These are phyloP conservation scores for Agrenia bidenticulata DNA, from an alignment of 2,888 invertebrate species.

Conservation along the genomic window DNA sequence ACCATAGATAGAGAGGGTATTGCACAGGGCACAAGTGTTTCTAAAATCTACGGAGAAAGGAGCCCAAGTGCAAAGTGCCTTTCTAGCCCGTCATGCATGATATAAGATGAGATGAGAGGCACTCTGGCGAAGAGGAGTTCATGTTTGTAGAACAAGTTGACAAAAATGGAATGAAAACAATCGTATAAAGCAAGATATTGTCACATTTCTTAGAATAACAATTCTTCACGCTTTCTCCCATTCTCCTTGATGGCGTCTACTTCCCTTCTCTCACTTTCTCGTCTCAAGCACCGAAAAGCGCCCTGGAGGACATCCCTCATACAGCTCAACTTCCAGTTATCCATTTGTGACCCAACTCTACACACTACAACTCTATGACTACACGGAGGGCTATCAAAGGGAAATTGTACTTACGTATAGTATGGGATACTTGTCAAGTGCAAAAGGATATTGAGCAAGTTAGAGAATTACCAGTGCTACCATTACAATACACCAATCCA, in stretches of 20 bases:
- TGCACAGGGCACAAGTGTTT: too few species aligned
- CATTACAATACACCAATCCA: too few species aligned
- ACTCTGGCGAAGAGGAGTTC: too few species aligned
- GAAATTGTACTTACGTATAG: too few species aligned
- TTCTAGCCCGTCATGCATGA: too few species aligned
- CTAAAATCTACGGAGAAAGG: too few species aligned
- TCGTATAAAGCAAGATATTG: slow-evolving; percentile 38
- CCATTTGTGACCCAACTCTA: neutral
- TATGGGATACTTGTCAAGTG: slow-evolving; percentile 3
- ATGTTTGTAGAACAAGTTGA: slow-evolving; percentile 19
- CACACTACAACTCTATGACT: too few species aligned
- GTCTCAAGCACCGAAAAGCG: too few species aligned
- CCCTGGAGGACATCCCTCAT: slow-evolving; percentile 5
- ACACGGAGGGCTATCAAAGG: too few species aligned
- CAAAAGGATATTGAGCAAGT: slow-evolving; percentile 6
- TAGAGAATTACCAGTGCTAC: slow-evolving; percentile 2
- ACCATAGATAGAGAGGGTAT: too few species aligned
- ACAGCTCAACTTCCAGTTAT: neutral
- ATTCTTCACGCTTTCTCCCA: slow-evolving; percentile 22
- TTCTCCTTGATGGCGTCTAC: slow-evolving; percentile 11
- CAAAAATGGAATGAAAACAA: slow-evolving; percentile 48
- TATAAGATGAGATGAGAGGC: too few species aligned
- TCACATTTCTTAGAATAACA: slow-evolving; percentile 43
- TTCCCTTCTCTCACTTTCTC: slow-evolving; percentile 21
- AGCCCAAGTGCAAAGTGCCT: too few species aligned